phyloP scores from a whole-genome alignment of 1,140 invertebrate genomes.

The Drosophila orena region DNA sequence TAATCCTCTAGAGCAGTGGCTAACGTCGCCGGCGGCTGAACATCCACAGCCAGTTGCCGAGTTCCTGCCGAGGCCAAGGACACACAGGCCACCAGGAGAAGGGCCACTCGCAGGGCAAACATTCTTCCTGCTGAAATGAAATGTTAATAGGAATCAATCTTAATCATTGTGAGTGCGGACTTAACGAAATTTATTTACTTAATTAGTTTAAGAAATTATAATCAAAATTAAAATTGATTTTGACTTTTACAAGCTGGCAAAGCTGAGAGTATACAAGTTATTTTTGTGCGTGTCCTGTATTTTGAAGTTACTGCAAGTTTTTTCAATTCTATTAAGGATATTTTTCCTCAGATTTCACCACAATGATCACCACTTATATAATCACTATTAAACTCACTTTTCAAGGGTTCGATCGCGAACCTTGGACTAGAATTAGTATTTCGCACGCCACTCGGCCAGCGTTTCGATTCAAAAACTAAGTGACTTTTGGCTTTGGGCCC shows the following conservation, averaged over 20 bases:
- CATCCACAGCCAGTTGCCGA: constrained; percentile 13
- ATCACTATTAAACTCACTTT: constrained; percentile 22
- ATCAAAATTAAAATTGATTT: no score
- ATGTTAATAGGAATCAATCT: no score
- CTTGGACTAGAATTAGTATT: constrained; percentile 18
- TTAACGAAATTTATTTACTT: no score
- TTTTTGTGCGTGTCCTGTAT: background rate
- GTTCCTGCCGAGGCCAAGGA: constrained; percentile 35
- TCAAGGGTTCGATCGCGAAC: constrained; percentile 12
- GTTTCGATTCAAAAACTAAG: constrained; percentile 57
- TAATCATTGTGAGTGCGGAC: no score
- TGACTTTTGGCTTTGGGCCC: constrained; percentile 1
- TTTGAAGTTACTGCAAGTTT: background rate
- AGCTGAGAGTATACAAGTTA: no score
- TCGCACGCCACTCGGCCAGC: constrained; percentile 35
- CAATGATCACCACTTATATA: constrained; percentile 11
- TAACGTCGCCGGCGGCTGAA: constrained; percentile 27
- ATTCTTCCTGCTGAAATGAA: constrained; percentile 30
- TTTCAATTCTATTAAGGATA: background rate
- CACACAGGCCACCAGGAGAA: constrained; percentile 54
- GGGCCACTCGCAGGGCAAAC: constrained; percentile 50
- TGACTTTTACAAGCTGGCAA: no score
- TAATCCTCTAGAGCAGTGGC: constrained; percentile 48
- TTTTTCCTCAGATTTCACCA: constrained; percentile 12
- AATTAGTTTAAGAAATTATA: no score